These are phyloP conservation scores for Octomys mimax DNA, from an alignment of 2,797 vertebrate species.

Conservation along the genomic window DNA sequence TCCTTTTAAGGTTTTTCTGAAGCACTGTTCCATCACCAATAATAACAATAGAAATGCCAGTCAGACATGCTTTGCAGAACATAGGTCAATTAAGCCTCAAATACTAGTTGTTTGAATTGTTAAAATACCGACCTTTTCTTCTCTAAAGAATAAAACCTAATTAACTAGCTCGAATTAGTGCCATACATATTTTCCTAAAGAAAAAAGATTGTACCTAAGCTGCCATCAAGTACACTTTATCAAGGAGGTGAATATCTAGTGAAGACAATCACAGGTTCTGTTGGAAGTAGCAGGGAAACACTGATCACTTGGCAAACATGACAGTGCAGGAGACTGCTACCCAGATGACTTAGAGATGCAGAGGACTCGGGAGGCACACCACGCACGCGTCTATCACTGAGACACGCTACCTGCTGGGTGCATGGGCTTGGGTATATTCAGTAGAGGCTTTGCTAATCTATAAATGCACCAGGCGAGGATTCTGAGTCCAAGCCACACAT, in stretches of 20 bases:
- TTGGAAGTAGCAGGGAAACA: background rate
- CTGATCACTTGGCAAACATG: background rate
- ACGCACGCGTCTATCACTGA: background rate
- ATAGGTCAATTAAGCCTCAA: background rate
- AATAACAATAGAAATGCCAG: background rate
- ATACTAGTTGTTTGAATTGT: background rate
- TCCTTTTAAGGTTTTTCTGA: background rate
- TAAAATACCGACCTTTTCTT: background rate
- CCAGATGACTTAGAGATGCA: rapidly evolving
- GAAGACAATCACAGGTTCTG: background rate
- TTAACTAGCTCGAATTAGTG: background rate
- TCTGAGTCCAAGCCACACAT: rapidly evolving
- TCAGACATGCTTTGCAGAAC: background rate
- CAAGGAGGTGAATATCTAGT: background rate
- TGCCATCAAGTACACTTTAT: background rate
- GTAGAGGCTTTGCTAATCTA: background rate
- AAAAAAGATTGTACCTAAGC: background rate
- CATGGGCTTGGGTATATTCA: background rate
- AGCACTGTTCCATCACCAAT: background rate
- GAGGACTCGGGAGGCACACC: background rate
- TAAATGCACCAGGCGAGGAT: background rate
- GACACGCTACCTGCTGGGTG: rapidly evolving
- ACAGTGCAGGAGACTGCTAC: background rate
- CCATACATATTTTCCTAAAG: background rate
- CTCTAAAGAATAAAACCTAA: background rate